Evolutionary conservation across 2,113 vertebrate species (phyloP).

Genomic region (Strix uralensis): DNA sequence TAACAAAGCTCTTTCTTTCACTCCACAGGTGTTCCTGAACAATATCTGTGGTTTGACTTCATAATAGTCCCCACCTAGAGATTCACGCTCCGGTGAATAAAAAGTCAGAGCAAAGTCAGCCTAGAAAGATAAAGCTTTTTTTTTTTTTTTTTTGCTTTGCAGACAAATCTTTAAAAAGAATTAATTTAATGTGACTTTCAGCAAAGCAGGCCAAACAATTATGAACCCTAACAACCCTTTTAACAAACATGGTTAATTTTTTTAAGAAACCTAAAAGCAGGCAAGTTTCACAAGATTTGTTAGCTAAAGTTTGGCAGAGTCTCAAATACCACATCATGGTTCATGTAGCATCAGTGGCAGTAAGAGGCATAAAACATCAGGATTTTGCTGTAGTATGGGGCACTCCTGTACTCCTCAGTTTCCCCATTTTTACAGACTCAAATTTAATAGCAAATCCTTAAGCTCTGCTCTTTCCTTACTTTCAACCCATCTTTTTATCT

Average conservation of each 20-base stretch:
- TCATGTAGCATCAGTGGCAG: neutral
- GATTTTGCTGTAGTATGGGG: neutral
- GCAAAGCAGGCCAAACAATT: neutral
- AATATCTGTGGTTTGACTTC: neutral
- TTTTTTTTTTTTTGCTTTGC: neutral
- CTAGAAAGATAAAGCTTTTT: neutral
- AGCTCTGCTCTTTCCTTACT: neutral
- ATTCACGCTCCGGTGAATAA: neutral
- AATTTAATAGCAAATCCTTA: neutral
- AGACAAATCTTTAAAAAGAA: neutral
- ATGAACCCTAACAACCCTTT: neutral
- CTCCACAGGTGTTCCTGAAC: neutral
- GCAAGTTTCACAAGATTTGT: neutral
- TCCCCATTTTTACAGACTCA: neutral
- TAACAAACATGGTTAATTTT: neutral
- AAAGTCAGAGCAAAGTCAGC: neutral
- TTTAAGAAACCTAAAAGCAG: neutral
- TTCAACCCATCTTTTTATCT: neutral
- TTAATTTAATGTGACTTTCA: neutral
- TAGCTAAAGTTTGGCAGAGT: neutral
- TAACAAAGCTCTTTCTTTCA: neutral
- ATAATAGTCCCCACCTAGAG: neutral
- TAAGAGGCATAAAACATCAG: neutral
- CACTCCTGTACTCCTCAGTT: neutral
- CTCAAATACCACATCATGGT: neutral